Evolutionary conservation across 2,797 vertebrate genomes (phyloP), one percentile per base, ranked within the genome.

Genomic region (Gallinago solitaria): DNA sequence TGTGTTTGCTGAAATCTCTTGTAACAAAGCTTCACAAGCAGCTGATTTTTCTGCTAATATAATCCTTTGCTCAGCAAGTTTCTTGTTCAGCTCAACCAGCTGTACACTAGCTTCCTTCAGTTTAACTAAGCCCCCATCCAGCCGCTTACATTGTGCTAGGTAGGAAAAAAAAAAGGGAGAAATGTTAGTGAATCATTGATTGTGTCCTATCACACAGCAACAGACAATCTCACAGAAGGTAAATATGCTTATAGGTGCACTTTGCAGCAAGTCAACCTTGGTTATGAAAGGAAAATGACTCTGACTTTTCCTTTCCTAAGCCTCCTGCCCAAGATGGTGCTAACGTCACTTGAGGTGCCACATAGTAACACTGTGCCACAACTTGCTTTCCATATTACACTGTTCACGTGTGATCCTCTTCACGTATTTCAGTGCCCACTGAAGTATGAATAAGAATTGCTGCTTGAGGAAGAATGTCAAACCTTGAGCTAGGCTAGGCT

Each of bases 71-170:
- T 99, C 99, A 1, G 99, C 99, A 64, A 99, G 98, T 95, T 99
- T 99, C 86, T 96, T 65, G 82, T 99, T 99, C 75, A 99, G 98
- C 96, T 99, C 98, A 5, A 97, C 98, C 60, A 99, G 97, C 97
- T 99, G 98, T 47, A 98, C 51, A 41, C 98, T 98, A 51, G 99
- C 99, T 96, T 99, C 99, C 96, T 99, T 98, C 89, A 99, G 98
- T 95, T 99, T 99, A 95, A 98, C 98, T 86, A 99, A 98, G 63
- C 99, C 99, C 5, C 98, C 98, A 60, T 99, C 99, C 90, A 99
- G 97, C 30, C 98, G 98, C 88, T 98, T 98, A 96, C 99, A 99
- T 92, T 99, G 99, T 54, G 97, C 99, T 99, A 92, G 21, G 87
- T 47, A 24, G 76, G 8, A n/a, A 77, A 8, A n/a, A 77, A 76